Evolutionary conservation across 2,797 vertebrate species (phyloP), one percentile per base, ranked within the genome.

Genomic region (Catamblyrhynchus diadema): DNA sequence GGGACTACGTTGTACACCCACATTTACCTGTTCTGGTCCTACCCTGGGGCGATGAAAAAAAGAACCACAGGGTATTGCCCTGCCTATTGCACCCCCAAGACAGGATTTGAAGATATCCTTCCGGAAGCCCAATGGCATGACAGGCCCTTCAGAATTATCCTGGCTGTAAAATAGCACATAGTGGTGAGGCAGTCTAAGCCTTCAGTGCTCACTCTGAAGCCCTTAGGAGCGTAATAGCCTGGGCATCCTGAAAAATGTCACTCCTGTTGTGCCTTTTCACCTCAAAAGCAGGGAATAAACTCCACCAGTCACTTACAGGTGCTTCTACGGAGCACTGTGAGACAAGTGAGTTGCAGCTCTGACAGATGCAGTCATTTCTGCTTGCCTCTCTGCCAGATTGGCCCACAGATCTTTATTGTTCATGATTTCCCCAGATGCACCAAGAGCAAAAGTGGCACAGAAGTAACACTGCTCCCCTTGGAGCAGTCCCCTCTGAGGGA

Each of bases 61-160:
- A 5, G 13, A 78, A 44, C 33, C 22, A 42, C 16, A 11, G 37
- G 15, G 59, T 27, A 51, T 6, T 35, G 25, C 0, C 1, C 32
- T 62, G 57, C 27, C 44, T 51, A 8, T 35, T 9, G 2, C 24
- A 75, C 20, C 18, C 27, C 42, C 19, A 54, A 79, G 37, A 27
- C 14, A 60, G 12, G 24, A 23, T 41, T 72, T 48, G 33, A 74
- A 87, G 42, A 28, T 19, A 32, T 44, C 27, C 14, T 67, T 59
- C 44, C 15, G 61, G n/a, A 33, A 37, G 27, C 8, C 25, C 25
- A 53, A 1, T 0, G 2, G 28, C 47, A 70, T 0, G 2, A 17
- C 4, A 8, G 16, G 25, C 6, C 27, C 35, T 33, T 84, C 54
- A 42, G 14, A 18, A 41, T 74, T 50, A 62, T 59, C 21, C 14